A percentile compares a stretch with the other conserved stretches of the same genome.
Evolutionary conservation across 2,113 vertebrate species (phyloP).

Genomic region (Ctenodactylus gundi): DNA sequence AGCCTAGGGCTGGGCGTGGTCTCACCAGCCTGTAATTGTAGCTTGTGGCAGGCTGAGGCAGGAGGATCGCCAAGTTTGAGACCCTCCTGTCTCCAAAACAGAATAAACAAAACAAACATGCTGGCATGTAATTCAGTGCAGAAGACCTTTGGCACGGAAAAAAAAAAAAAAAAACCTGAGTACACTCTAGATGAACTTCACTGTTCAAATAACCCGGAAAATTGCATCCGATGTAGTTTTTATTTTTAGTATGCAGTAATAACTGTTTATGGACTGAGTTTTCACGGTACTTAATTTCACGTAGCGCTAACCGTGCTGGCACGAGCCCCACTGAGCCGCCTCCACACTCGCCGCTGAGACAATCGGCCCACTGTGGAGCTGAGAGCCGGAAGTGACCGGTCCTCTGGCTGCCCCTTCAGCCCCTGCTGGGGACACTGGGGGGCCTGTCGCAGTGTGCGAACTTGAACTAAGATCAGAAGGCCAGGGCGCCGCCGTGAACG

Average conservation of each 20-base stretch:
- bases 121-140: background rate
- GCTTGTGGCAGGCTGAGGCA: background rate
- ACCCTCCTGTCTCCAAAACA: background rate
- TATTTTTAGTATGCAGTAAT: background rate
- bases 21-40: too few species aligned
- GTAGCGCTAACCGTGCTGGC: background rate
- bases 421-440: conserved; percentile 42
- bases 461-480: conserved; percentile 42
- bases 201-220: background rate
- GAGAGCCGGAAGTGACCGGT: conserved; percentile 39
- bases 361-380: conserved; percentile 60
- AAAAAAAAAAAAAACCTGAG: too few species aligned
- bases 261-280: conserved; percentile 41
- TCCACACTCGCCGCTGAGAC: conserved; percentile 41
- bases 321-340: background rate
- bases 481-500: conserved; percentile 54
- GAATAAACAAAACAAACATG: background rate
- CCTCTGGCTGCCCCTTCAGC: background rate
- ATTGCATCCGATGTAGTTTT: background rate
- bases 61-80: background rate
- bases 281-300: background rate
- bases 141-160: background rate
- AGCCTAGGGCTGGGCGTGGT: background rate
- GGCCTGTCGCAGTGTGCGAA: conserved; percentile 36
- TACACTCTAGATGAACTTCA: conserved; percentile 10